Evolutionary conservation across 2,113 vertebrate genomes (phyloP), one percentile per base, ranked within the genome.

Genomic region (Pseudolaguvia tuberculata): DNA sequence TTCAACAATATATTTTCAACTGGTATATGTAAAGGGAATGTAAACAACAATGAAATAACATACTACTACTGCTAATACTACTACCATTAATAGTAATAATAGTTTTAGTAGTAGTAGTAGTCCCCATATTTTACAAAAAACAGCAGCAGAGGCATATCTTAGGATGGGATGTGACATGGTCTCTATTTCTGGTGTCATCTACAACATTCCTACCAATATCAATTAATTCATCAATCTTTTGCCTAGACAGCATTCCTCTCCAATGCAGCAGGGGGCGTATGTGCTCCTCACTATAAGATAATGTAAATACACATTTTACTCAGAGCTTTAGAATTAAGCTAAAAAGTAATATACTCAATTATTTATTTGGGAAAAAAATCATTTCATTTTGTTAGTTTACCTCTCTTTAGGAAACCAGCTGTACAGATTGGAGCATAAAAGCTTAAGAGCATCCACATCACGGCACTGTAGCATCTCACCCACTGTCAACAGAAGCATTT

Each of bases 231-330:
- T 0, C 70, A 1, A 83, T 48, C 17, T 83, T 0, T 2, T 21
- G 0, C 2, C 29, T 5, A 21, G 82, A 69, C 2, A 86, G 76
- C 20, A 70, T 74, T 5, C 78, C 79, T 80, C 80, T 83, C 81
- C 81, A 89, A 12, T 8, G 62, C 73, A 90, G 81, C 68, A 90
- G 70, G 1, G 8, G 7, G 0, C 55, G 48, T 3, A 88, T 68
- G 0, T 82, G 75, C 52, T 79, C 20, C 47, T 78, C 14, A 1
- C 85, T 88, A 79, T 20, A 67, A 77, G 3, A 42, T n/a, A 73
- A 39, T 18, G 4, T 42, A 62, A 58, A 76, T 12, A 2, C 47
- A 39, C 3, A 56, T 17, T 17, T 35, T 50, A 71, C 21, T 65
- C 20, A 42, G 9, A 21, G 71, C 21, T 50, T 62, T 29, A 45